These are phyloP conservation scores for Drosophila baimaii DNA, from an alignment of 1,140 invertebrate species.

Conservation along the genomic window DNA sequence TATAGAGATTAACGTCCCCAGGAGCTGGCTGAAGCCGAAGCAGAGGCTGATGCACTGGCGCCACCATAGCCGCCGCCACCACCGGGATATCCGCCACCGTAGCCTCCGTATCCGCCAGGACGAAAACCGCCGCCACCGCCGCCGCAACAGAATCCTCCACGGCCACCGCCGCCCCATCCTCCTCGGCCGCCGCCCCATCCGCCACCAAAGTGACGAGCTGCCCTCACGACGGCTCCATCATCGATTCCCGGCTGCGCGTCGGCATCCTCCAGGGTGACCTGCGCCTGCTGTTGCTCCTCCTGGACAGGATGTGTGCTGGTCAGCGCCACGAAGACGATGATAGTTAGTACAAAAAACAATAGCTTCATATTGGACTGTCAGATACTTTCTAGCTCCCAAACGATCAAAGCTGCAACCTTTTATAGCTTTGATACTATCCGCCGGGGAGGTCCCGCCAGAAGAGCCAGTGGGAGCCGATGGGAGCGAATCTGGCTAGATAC, in stretches of 20 bases:
- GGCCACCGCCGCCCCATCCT: conserved; percentile 34
- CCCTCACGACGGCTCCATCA: conserved; percentile 37
- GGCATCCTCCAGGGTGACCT: conserved; percentile 50
- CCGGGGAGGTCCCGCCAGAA: conserved; percentile 48
- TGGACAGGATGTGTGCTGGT: conserved; percentile 39
- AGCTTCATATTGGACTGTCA: conserved; percentile 59
- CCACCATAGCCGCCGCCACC: conserved; percentile 35
- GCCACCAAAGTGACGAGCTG: conserved; percentile 48
- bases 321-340: conserved; percentile 33
- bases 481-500: conserved; percentile 16
- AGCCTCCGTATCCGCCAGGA: conserved; percentile 28
- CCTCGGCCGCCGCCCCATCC: conserved; percentile 28
- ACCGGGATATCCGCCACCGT: conserved; percentile 51
- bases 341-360: conserved; percentile 32
- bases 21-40: conserved; percentile 43
- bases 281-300: conserved; percentile 35
- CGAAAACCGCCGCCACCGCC: conserved; percentile 42
- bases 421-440: conserved; percentile 41
- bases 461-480: neutral
- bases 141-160: conserved; percentile 19
- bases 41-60: conserved; percentile 49
- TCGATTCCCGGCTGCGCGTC: conserved; percentile 40
- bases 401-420: conserved; percentile 25
- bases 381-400: conserved; percentile 42
- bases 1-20: conserved; percentile 35